Conservation (phyloP, 92 coral and sea anemone species). For the Palythoa grandis region DNA sequence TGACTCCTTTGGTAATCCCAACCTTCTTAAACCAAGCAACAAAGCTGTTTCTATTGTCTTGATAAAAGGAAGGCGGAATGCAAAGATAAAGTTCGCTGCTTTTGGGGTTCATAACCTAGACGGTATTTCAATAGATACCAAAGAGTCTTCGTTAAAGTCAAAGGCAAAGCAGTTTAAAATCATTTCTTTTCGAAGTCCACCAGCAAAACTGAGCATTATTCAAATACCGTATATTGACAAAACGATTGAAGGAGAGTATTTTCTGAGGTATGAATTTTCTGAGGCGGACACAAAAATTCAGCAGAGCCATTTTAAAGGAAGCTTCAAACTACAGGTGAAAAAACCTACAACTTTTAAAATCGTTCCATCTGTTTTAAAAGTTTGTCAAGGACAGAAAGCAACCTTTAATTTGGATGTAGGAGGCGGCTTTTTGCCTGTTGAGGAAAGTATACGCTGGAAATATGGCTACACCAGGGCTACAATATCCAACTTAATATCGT, state of each 20-base stretch:
- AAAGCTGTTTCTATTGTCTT: constrained; percentile 69
- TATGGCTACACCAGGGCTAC: constrained; percentile 54
- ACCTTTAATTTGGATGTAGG: constrained; percentile 46
- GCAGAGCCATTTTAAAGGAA: constrained; percentile 65
- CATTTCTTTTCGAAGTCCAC: constrained; percentile 58
- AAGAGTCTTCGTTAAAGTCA: constrained; percentile 43
- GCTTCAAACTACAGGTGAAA: constrained; percentile 73
- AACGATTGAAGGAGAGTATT: constrained; percentile 72
- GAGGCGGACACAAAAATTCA: constrained; percentile 84
- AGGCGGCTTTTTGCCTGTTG: constrained; percentile 72
- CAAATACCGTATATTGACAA: constrained; percentile 42
- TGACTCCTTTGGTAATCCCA: constrained; percentile 68
- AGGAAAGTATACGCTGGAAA: constrained; percentile 75
- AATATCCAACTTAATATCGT: constrained; percentile 55
- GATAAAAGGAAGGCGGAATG: constrained; percentile 63
- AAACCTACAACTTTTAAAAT: constrained; percentile 68
- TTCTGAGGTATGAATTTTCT: constrained; percentile 66
- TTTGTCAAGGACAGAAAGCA: constrained; percentile 75
- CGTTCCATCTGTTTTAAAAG: constrained; percentile 56
- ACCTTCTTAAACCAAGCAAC: constrained; percentile 63
- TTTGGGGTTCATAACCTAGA: constrained; percentile 83
- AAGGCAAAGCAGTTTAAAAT: constrained; percentile 52
- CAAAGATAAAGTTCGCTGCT: constrained; percentile 71
- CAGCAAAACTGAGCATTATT: constrained; percentile 56
- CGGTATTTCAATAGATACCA: constrained; percentile 66